Percentiles rank a stretch among this genome's conserved stretches.
These are phyloP conservation scores for Euschistus heros DNA, from an alignment of 1,140 invertebrate genomes.

Conservation along the genomic window DNA sequence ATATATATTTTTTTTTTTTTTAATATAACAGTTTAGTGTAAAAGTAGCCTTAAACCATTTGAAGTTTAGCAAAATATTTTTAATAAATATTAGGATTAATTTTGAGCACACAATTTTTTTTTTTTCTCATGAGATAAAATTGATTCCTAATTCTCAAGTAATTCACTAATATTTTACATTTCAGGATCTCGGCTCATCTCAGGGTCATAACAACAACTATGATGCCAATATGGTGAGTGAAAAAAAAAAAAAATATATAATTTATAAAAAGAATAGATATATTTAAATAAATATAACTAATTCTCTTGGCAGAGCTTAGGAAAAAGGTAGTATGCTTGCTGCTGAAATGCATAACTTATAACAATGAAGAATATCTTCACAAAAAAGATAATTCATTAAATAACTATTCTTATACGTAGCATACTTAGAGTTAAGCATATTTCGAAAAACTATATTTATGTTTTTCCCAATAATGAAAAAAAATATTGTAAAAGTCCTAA, in stretches of 20 bases:
- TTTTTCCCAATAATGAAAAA: no score
- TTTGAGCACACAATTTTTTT: background rate
- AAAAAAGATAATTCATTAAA: no score
- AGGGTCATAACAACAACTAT: conserved; percentile 25
- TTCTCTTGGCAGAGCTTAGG: background rate
- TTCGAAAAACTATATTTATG: no score
- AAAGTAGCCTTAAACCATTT: no score
- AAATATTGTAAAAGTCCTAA: no score
- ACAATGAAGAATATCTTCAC: no score
- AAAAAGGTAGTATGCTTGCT: conserved; percentile 1
- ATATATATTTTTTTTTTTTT: no score
- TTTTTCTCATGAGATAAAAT: background rate
- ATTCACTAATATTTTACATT: conserved; percentile 13
- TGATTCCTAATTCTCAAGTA: conserved; percentile 1
- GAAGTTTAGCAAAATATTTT: no score
- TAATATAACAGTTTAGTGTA: no score
- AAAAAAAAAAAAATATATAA: conserved; percentile 2
- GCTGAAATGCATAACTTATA: background rate
- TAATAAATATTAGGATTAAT: no score
- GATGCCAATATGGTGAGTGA: conserved; percentile 25
- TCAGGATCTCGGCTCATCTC: conserved; percentile 22
- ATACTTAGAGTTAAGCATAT: no score
- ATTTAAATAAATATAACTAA: background rate
- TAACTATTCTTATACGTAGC: no score
- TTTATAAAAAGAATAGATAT: background rate